Conservation (phyloP, 2,888 invertebrate species). For the Napeogenes inachia region DNA sequence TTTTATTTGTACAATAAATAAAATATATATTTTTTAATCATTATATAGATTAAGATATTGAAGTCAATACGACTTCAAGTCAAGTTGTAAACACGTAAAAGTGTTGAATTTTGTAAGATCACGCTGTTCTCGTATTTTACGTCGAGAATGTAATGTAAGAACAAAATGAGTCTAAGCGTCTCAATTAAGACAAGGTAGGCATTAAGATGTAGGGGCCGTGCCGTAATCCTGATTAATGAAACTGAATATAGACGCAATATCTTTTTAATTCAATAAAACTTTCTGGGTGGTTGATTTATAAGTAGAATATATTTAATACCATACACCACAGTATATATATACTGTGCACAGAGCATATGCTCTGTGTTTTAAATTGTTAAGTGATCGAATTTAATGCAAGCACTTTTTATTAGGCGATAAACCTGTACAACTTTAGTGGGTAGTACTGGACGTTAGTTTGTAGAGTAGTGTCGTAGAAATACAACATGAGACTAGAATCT, state of each 20-base stretch:
- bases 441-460: slow-evolving; percentile 9
- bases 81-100: not conserved
- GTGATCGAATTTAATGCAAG: too few species aligned
- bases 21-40: too few species aligned
- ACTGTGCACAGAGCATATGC: not conserved
- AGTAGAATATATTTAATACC: not conserved
- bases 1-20: too few species aligned
- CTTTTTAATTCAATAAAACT: slow-evolving; percentile 7
- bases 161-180: slow-evolving; percentile 25
- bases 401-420: not conserved
- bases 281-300: slow-evolving; percentile 3
- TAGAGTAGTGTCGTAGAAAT: slow-evolving; percentile 12
- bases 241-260: slow-evolving; percentile 5
- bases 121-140: not conserved
- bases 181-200: slow-evolving; percentile 29
- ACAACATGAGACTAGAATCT: slow-evolving; percentile 17
- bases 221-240: slow-evolving; percentile 19
- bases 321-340: not conserved
- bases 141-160: slow-evolving; percentile 20
- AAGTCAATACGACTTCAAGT: too few species aligned
- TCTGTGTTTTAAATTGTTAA: too few species aligned
- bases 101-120: not conserved
- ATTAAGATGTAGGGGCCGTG: slow-evolving; percentile 13
- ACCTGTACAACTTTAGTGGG: slow-evolving; percentile 6
- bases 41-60: too few species aligned